Evolutionary conservation across 2,113 vertebrate genomes (phyloP).

Genomic region (Trichomycterus rosablanca): DNA sequence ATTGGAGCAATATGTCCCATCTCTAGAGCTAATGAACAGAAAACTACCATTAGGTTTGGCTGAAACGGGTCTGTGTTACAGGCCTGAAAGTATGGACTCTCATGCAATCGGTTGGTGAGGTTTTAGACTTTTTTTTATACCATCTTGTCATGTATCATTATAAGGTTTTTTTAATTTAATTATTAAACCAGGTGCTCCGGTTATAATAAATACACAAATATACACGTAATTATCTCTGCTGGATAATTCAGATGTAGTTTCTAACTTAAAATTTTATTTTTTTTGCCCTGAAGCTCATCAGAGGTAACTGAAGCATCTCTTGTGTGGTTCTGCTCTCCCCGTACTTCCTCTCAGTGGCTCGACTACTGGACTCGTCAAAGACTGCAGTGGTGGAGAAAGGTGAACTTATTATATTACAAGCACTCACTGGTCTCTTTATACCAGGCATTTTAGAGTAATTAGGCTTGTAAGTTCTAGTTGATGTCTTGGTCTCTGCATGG

Average conservation of each 20-base stretch:
- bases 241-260: background rate
- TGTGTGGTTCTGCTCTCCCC: conserved; percentile 87
- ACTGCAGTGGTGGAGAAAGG: conserved; percentile 95
- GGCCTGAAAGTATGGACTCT: conserved; percentile 41
- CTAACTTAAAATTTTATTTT: conserved; percentile 25
- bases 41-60: conserved; percentile 86
- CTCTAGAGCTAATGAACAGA: conserved; percentile 78
- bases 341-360: conserved; percentile 89
- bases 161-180: too few relatives aligned
- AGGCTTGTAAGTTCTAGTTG: too few relatives aligned
- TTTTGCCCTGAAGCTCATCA: conserved; percentile 64
- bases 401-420: conserved; percentile 53
- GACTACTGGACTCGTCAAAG: conserved; percentile 91
- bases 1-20: conserved; percentile 73
- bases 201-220: too few relatives aligned
- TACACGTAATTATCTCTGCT: too few relatives aligned
- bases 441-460: too few relatives aligned
- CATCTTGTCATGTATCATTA: too few relatives aligned
- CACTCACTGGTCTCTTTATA: background rate
- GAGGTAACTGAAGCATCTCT: conserved; percentile 80
- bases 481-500: too few relatives aligned
- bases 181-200: too few relatives aligned
- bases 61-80: conserved; percentile 82
- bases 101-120: conserved; percentile 62
- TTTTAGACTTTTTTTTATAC: conserved; percentile 15